phyloP scores from a whole-genome alignment of 92 coral and sea anemone genomes.

The Plumapathes pennacea region DNA sequence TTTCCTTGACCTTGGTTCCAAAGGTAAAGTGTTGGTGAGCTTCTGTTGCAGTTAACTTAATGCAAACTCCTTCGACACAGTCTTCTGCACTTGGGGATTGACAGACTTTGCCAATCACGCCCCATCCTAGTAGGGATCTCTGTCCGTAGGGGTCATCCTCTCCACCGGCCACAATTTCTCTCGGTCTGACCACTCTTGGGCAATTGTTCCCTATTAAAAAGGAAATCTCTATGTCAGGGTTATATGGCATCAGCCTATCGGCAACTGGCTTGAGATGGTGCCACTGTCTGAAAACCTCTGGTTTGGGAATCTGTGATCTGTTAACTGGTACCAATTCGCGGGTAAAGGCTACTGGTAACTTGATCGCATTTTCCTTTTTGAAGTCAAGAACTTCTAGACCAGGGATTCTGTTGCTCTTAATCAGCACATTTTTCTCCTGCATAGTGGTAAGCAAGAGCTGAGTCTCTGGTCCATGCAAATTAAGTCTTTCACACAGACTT shows the following conservation, averaged over 20 bases:
- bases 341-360: conserved; percentile 31
- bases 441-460: conserved; percentile 32
- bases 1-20: conserved; percentile 27
- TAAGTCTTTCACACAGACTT: conserved; percentile 9
- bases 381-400: conserved; percentile 41
- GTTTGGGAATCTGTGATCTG: conserved; percentile 52
- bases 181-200: conserved; percentile 33
- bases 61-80: conserved; percentile 2
- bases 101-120: conserved; percentile 28
- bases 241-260: conserved; percentile 33
- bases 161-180: conserved; percentile 36
- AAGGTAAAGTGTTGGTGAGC: conserved; percentile 17
- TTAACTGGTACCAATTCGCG: conserved; percentile 30
- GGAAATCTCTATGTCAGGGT: conserved; percentile 39
- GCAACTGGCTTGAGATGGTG: conserved; percentile 32
- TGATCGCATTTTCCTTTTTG: conserved; percentile 13
- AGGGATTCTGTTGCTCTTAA: conserved; percentile 27
- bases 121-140: conserved; percentile 47
- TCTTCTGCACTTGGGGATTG: conserved; percentile 1
- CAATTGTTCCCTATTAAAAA: conserved; percentile 36
- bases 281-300: conserved; percentile 39
- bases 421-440: conserved; percentile 39
- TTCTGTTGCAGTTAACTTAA: conserved; percentile 7
- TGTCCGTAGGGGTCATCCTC: conserved; percentile 40
- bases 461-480: conserved; percentile 37